Percentiles rank a stretch among this genome's conserved stretches.
Evolutionary conservation across 2,113 vertebrate species (phyloP).

Genomic region (Corvus moneduloides): DNA sequence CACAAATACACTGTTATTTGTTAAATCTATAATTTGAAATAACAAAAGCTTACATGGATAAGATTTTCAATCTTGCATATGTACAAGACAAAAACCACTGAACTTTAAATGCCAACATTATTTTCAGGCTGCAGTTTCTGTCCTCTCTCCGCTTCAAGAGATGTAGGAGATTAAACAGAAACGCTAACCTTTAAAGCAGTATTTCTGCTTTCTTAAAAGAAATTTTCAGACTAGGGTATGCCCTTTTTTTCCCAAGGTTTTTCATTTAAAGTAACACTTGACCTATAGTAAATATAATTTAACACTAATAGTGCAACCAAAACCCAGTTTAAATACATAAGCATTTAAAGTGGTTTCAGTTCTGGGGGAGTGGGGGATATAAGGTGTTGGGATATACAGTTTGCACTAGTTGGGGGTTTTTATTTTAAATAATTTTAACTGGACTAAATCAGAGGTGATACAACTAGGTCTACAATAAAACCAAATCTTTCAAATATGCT

Average conservation of each 20-base stretch:
- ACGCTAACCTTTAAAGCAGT: background rate
- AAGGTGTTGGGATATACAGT: background rate
- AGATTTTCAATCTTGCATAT: background rate
- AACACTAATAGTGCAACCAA: background rate
- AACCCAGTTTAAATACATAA: background rate
- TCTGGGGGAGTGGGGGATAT: rapidly evolving
- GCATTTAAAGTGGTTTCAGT: background rate
- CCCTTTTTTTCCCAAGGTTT: background rate
- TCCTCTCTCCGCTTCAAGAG: background rate
- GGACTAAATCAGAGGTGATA: background rate
- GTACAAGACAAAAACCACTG: background rate
- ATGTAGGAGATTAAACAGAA: background rate
- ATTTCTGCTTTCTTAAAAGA: background rate
- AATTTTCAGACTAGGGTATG: background rate
- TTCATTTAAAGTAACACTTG: background rate
- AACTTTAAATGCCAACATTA: background rate
- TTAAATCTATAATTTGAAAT: background rate
- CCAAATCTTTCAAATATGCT: background rate
- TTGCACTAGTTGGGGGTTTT: no score
- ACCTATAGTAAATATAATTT: background rate
- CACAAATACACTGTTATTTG: background rate
- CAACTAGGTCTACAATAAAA: background rate
- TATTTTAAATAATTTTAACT: background rate
- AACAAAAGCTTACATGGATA: background rate
- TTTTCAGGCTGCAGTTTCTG: background rate